Conservation (phyloP, 2,888 invertebrate species). For the Seira musarum region DNA sequence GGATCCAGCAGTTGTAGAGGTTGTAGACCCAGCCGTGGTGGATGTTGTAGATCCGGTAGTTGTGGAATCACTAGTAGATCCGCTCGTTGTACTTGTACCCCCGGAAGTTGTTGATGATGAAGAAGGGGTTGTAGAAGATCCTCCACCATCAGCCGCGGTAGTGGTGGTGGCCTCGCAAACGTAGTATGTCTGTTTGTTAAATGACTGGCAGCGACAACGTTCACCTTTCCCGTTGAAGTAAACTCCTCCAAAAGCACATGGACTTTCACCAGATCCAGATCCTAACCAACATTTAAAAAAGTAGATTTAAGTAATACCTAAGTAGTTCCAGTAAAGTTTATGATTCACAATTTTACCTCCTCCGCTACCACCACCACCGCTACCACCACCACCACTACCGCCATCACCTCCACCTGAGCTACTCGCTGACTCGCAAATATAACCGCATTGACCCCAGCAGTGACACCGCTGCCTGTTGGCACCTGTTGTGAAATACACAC, state of each 20-base stretch:
- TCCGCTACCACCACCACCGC: too few relatives aligned
- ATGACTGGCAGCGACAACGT: conserved; percentile 30
- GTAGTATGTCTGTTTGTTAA: conserved; percentile 20
- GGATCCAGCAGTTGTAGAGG: too few relatives aligned
- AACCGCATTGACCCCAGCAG: conserved; percentile 40
- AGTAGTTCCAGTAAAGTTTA: not conserved
- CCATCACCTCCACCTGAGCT: not conserved
- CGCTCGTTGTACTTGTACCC: not conserved
- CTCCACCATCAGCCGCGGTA: not conserved
- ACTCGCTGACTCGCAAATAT: conserved; percentile 24
- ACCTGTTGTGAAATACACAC: conserved; percentile 11
- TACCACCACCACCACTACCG: too few relatives aligned
- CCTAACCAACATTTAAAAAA: not conserved
- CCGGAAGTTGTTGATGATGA: not conserved
- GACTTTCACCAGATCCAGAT: too few relatives aligned
- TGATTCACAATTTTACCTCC: not conserved
- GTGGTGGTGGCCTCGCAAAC: conserved; percentile 26
- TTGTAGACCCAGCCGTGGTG: too few relatives aligned
- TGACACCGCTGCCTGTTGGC: conserved; percentile 21
- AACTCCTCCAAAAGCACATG: conserved; percentile 23
- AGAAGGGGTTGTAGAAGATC: too few relatives aligned
- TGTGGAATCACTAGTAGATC: not conserved
- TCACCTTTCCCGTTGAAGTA: conserved; percentile 28
- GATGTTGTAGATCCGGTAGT: too few relatives aligned
- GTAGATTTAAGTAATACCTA: not conserved